A percentile compares a stretch with the other conserved stretches of the same genome.
phyloP scores from a whole-genome alignment of 2,888 invertebrate genomes.

The Caenorhabditis sp. region DNA sequence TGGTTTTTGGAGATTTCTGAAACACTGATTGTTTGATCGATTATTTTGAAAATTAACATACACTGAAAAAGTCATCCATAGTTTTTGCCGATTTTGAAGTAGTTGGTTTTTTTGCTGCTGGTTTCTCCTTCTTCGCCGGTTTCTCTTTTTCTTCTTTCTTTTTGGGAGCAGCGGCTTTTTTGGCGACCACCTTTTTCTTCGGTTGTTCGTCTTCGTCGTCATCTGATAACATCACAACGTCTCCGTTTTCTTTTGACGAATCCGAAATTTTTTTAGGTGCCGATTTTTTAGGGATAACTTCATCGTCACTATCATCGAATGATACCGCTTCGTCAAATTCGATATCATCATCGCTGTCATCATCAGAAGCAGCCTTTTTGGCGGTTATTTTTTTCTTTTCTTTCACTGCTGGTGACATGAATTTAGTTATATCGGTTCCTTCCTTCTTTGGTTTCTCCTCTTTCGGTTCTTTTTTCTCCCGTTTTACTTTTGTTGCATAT shows the following conservation, averaged over 20 bases:
- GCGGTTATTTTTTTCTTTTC: constrained; percentile 19
- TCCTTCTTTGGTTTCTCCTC: constrained; percentile 46
- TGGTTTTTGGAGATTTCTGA: background rate
- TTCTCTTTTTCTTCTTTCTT: constrained; percentile 15
- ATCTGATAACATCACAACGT: constrained; percentile 7
- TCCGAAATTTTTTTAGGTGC: constrained; percentile 19
- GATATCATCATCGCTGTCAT: constrained; percentile 21
- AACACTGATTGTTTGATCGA: background rate
- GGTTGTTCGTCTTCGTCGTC: constrained; percentile 5
- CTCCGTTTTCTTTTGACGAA: constrained; percentile 38
- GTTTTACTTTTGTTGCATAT: constrained; percentile 56
- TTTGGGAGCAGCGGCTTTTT: constrained; percentile 9
- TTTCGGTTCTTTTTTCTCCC: constrained; percentile 47
- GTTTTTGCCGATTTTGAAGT: constrained; percentile 17
- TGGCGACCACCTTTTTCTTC: constrained; percentile 5
- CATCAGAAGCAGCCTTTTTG: constrained; percentile 37
- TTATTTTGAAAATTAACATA: constrained; percentile 6
- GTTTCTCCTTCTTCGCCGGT: constrained; percentile 13
- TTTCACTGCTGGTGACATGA: constrained; percentile 37
- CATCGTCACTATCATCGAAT: constrained; percentile 9
- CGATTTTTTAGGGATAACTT: constrained; percentile 15
- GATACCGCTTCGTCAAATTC: constrained; percentile 23
- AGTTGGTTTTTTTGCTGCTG: constrained; percentile 21
- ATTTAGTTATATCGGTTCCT: constrained; percentile 49
- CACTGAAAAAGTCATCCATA: constrained; percentile 34